Evolutionary conservation across 2,797 vertebrate species (phyloP), one percentile per base, ranked within the genome.

Genomic region (Falco cherrug): DNA sequence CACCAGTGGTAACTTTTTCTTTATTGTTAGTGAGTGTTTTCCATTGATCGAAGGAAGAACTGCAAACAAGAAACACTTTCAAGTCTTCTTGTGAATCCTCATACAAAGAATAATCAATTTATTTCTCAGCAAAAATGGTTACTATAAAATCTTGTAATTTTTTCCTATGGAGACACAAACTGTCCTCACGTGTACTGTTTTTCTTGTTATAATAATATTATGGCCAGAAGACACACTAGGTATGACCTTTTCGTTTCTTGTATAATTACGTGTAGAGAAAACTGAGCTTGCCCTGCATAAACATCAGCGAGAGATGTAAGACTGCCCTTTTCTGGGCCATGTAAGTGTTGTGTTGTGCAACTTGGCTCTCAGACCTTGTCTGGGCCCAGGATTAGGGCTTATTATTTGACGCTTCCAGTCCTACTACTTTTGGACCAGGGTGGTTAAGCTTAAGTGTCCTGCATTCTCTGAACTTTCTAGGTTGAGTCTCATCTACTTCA

Each of bases 1-100:
- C 68, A 54, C 94, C 97, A 92, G 91, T 85, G 45, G 95, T 87
- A 33, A 97, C 94, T 19, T 90, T 95, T 91, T 98, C 96, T 84
- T 97, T 97, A 82, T 78, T 96, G 65, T 89, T 59, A 53, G 60
- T 85, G 53, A 71, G 56, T 6, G 59, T 63, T 82, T 93, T 97
- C 84, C 84, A 51, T 37, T 68, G 65, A 90, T 75, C 73, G 70
- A 91, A n/a, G 48, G 61, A 93, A 41, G 82, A 73, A 61, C 96
- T 97, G 93, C 33, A 90, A 89, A 95, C 28, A 96, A 75, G 31
- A 96, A 43, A 22, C 43, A 64, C 20, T 84, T 89, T 83, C 33
- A 77, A 54, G 60, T 69, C 51, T 75, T 54, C 67, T 22, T 67
- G 22, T 31, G 57, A 82, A 35, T 74, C 37, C 24, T 24, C 15